These are phyloP conservation scores for Linyphia triangularis DNA, from an alignment of 2,888 invertebrate species.

Conservation along the genomic window DNA sequence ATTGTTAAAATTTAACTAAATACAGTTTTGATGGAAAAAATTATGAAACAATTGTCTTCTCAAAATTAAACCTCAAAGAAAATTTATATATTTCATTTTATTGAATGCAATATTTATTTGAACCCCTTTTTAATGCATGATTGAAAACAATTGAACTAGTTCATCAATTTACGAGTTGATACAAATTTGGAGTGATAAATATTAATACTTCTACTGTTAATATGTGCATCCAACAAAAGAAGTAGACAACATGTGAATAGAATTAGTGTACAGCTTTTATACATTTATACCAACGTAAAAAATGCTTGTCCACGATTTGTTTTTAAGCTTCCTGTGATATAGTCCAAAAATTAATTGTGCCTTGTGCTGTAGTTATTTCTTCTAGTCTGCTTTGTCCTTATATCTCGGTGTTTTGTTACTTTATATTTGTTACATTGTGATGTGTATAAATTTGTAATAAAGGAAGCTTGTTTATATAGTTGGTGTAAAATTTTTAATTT, in stretches of 20 bases:
- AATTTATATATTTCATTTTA: no score
- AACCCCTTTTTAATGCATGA: no score
- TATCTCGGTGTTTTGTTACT: neutral
- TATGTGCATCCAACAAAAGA: no score
- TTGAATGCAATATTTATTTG: no score
- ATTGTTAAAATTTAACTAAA: no score
- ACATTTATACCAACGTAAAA: slow-evolving; percentile 34
- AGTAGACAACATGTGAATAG: neutral
- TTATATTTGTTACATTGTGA: neutral
- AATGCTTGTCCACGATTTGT: slow-evolving; percentile 18
- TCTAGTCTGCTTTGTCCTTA: neutral
- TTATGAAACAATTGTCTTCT: no score
- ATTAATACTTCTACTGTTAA: no score
- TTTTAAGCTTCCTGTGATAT: slow-evolving; percentile 62
- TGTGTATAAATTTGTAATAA: neutral
- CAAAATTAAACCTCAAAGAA: no score
- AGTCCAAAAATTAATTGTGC: slow-evolving; percentile 40
- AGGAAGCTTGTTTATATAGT: neutral
- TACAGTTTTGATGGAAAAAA: no score
- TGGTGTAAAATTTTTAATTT: neutral
- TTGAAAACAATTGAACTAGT: no score
- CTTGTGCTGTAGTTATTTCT: slow-evolving; percentile 10
- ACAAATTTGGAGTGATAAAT: no score
- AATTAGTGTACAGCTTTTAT: slow-evolving; percentile 41
- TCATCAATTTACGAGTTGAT: no score